These are phyloP conservation scores for Microcaecilia unicolor DNA, from an alignment of 2,797 vertebrate genomes.

Conservation along the genomic window DNA sequence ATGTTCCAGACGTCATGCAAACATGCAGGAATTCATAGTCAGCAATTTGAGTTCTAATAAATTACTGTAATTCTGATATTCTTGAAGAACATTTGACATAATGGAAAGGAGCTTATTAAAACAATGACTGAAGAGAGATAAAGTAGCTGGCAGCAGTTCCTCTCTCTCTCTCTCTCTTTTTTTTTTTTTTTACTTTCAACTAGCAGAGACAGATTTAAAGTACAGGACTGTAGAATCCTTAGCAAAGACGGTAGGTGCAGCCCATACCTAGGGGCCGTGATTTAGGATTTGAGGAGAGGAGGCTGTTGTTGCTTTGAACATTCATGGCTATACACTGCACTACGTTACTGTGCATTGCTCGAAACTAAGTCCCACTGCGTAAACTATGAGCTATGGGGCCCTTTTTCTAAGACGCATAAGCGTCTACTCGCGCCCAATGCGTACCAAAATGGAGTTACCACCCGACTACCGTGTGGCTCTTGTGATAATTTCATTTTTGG, in stretches of 20 bases:
- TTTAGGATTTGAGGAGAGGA: constrained; percentile 26
- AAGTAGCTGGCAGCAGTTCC: constrained; percentile 11
- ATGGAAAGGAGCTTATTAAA: constrained; percentile 25
- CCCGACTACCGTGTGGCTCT: no score
- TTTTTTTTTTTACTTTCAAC: neutral
- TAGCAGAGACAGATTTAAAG: neutral
- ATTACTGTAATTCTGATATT: constrained; percentile 17
- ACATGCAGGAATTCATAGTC: constrained; percentile 6
- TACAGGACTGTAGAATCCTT: constrained; percentile 7
- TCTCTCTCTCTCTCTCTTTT: neutral
- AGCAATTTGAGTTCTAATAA: constrained; percentile 24
- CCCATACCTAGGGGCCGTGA: constrained; percentile 18
- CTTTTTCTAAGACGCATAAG: no score
- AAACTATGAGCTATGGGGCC: no score
- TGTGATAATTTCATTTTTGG: no score
- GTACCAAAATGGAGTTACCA: no score
- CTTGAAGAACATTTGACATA: constrained; percentile 11
- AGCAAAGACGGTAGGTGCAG: constrained; percentile 4
- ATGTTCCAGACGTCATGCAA: constrained; percentile 10
- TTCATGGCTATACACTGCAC: no score
- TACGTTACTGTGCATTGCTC: no score
- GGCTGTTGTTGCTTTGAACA: constrained; percentile 13
- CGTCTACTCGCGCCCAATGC: no score
- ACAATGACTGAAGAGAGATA: constrained; percentile 15
- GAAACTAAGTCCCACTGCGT: no score